Conservation (phyloP, 2,888 invertebrate species). For the Agrypnus murinus region DNA sequence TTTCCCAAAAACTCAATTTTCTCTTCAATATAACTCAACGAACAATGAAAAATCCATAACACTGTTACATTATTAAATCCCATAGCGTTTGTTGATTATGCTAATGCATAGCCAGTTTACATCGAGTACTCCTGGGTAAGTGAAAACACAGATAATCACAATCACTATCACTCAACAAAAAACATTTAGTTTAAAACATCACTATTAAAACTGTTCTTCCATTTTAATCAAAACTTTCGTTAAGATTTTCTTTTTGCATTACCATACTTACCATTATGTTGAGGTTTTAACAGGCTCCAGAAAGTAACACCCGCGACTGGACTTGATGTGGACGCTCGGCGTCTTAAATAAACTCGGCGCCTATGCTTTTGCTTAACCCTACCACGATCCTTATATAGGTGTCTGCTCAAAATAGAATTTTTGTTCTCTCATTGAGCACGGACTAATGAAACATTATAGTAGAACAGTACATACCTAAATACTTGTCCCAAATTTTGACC, state of each 20-base stretch:
- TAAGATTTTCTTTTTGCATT: background rate
- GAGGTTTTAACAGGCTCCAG: slow-evolving; percentile 63
- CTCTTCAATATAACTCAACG: too few relatives aligned
- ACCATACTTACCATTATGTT: slow-evolving; percentile 67
- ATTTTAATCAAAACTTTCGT: background rate
- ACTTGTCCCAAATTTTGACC: slow-evolving; percentile 43
- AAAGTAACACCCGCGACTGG: slow-evolving; percentile 68
- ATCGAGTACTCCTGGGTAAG: too few relatives aligned
- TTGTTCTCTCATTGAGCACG: slow-evolving; percentile 53
- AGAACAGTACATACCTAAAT: slow-evolving; percentile 47
- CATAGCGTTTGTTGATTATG: too few relatives aligned
- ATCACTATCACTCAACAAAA: background rate
- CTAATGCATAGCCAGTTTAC: too few relatives aligned
- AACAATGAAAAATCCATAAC: too few relatives aligned
- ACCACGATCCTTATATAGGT: slow-evolving; percentile 66
- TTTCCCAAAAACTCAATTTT: background rate
- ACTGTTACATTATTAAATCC: too few relatives aligned
- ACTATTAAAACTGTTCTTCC: background rate
- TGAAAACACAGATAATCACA: too few relatives aligned
- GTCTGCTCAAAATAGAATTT: slow-evolving; percentile 64
- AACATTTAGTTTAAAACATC: background rate
- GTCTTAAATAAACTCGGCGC: slow-evolving; percentile 67
- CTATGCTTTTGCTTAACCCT: slow-evolving; percentile 58
- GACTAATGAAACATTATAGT: slow-evolving; percentile 58
- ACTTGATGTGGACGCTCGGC: slow-evolving; percentile 50